phyloP scores from a whole-genome alignment of 2,797 vertebrate species.

The Bradypodion pumilum region DNA sequence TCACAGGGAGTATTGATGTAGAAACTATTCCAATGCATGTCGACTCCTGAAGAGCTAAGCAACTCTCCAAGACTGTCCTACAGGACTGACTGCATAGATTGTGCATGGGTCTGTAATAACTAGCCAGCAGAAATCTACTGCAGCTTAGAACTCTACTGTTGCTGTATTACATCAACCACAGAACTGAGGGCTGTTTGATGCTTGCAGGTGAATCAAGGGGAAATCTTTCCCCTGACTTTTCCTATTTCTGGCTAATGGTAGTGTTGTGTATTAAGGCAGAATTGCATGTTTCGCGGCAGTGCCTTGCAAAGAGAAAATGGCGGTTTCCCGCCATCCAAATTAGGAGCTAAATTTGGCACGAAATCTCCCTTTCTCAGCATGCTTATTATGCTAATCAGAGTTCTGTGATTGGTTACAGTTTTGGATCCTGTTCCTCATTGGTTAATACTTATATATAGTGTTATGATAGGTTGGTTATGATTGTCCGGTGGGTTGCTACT shows the following conservation, averaged over 20 bases:
- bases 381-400: no score
- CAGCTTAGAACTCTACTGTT: neutral
- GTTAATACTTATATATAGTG: no score
- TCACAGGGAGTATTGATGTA: constrained; percentile 19
- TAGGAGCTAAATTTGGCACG: no score
- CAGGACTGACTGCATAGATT: neutral
- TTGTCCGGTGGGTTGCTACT: no score
- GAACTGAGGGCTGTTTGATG: neutral
- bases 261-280: no score
- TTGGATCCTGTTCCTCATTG: no score
- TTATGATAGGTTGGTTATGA: no score
- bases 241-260: neutral
- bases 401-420: no score
- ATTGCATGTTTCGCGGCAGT: no score
- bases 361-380: no score
- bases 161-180: neutral
- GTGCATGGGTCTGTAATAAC: neutral
- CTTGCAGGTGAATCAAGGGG: neutral
- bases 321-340: no score
- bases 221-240: neutral
- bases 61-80: neutral
- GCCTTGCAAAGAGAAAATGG: no score
- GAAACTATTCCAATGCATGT: constrained; percentile 8
- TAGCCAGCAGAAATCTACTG: neutral
- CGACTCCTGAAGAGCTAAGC: neutral